Conservation (phyloP, 2,797 vertebrate genomes). For the Amblyopsis hoosieri region DNA sequence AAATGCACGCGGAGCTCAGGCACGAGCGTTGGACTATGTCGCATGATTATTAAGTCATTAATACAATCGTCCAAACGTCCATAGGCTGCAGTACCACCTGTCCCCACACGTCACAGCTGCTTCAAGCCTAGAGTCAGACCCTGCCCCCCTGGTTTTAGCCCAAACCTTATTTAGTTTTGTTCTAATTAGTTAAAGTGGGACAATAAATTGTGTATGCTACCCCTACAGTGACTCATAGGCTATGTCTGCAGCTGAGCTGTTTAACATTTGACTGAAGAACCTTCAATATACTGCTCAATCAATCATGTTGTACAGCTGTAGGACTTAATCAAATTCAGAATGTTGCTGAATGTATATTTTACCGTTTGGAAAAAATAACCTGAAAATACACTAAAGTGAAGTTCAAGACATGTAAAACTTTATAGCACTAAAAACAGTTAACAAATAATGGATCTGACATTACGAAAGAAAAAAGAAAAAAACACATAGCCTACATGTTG, state of each 20-base stretch:
- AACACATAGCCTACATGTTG: neutral
- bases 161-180: slow-evolving; percentile 55
- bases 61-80: no score
- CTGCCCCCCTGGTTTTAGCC: slow-evolving; percentile 34
- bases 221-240: slow-evolving; percentile 12
- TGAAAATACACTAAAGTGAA: neutral
- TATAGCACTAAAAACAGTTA: neutral
- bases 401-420: neutral
- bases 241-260: slow-evolving; percentile 16
- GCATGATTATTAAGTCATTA: no score
- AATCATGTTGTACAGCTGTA: neutral
- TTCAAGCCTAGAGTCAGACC: no score
- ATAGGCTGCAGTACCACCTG: no score
- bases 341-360: neutral
- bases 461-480: neutral
- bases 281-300: neutral
- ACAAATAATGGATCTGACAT: neutral
- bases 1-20: no score
- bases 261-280: neutral
- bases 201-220: slow-evolving; percentile 46
- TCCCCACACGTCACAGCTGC: no score
- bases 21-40: no score
- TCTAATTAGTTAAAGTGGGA: slow-evolving; percentile 46
- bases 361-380: no score
- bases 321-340: neutral